Conservation (phyloP, 2,888 invertebrate genomes). For the Xanthorhoe designata region DNA sequence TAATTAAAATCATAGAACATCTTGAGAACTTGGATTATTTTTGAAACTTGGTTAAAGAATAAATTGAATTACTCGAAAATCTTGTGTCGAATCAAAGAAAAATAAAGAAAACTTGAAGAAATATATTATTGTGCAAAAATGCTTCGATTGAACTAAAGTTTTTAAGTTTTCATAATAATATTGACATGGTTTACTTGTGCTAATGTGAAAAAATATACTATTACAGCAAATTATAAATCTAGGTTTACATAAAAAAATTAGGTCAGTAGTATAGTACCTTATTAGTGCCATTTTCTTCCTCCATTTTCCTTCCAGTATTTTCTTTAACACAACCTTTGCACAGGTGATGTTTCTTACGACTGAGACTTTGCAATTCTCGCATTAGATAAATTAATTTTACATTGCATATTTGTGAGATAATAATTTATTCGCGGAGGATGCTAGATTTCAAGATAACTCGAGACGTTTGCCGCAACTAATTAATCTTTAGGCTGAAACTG, state of each 20-base stretch:
- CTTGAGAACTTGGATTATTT: neutral
- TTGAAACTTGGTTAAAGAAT: neutral
- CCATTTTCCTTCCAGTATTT: conserved; percentile 50
- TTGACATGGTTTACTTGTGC: too few relatives aligned
- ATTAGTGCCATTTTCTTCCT: conserved; percentile 52
- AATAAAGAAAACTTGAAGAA: too few relatives aligned
- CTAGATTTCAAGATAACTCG: conserved; percentile 77
- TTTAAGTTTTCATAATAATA: too few relatives aligned
- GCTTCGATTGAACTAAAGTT: neutral
- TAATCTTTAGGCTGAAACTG: conserved; percentile 72
- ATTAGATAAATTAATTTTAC: conserved; percentile 69
- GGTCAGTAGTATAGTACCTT: conserved; percentile 62
- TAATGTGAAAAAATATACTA: too few relatives aligned
- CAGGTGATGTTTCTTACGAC: conserved; percentile 61
- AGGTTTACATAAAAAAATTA: neutral
- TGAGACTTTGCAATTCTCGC: conserved; percentile 62
- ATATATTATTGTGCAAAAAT: neutral
- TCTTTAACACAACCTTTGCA: conserved; percentile 51
- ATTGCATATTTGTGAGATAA: conserved; percentile 75
- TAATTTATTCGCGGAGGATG: conserved; percentile 77
- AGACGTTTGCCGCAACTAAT: conserved; percentile 75
- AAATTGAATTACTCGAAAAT: too few relatives aligned
- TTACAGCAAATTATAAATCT: too few relatives aligned
- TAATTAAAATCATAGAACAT: neutral
- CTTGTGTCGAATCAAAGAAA: too few relatives aligned